Evolutionary conservation across 2,797 vertebrate species (phyloP), one percentile per base, ranked within the genome.

Genomic region (Aldrovandia affinis): DNA sequence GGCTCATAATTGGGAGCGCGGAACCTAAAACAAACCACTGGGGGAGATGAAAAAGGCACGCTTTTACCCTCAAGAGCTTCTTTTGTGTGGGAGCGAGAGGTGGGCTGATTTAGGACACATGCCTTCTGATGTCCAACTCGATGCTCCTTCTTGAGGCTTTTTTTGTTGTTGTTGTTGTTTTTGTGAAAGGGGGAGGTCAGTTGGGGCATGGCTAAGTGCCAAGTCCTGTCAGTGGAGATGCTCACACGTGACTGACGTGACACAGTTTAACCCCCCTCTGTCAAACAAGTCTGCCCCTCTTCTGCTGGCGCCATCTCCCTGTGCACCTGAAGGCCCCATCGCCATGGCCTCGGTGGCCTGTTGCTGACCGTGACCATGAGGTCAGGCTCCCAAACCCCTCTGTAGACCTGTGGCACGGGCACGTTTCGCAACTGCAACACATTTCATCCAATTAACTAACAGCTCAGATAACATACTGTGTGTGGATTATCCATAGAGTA

Each of bases 21-120:
- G 47, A 88, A 81, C 81, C 55, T 87, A 88, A 81, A 80, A 90
- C 90, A 89, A 89, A 92, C 78, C 85, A 73, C 84, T 63, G 86
- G 10, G 10, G 83, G 83, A 79, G 75, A 89, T 75, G 88, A 83
- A 89, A 63, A 80, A 84, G 80, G 86, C 85, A 80, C 80, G 68
- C 68, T 22, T 39, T 57, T 70, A 14, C 68, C 15, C 33, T 18
- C 68, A 70, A 39, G 33, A 52, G 78, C 68, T 83, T 33, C 5
- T 28, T 78, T 68, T 82, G 81, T 82, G 59, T 54, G 81, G 61
- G 47, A 22, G 68, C 12, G 81, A 77, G 39, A 77, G 4, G 22
- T 77, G 73, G 39, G 18, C 39, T 36, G 36, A 75, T 22, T 75
- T 39, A 1, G 18, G 70, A 75, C 70, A 75, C 36, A 25, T 75